Evolutionary conservation across 2,113 vertebrate species (phyloP), one percentile per base, ranked within the genome.

Genomic region (Leptosomus discolor): DNA sequence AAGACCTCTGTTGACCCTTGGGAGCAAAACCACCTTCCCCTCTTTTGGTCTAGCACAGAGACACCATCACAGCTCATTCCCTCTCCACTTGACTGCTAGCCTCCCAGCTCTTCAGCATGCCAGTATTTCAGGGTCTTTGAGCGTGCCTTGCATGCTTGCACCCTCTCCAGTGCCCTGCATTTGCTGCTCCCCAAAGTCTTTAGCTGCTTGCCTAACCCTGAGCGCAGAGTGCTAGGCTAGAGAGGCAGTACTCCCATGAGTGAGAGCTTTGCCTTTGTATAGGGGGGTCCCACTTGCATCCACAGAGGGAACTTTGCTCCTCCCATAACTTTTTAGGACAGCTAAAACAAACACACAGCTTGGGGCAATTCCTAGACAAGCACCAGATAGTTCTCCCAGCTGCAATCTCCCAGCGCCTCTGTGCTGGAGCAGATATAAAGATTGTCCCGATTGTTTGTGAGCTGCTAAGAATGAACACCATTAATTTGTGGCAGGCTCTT

Each of bases 201-300:
- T 23, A 41, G 43, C 48, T 76, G 32, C 57, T 48, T 24, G 23
- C 30, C 36, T 43, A 23, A 15, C 15, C 48, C 63, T 12, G 68
- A 41, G 53, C 36, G 61, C 57, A 36, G 26, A 7, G 43, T 6
- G 22, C 29, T 78, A 65, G 37, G 58, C 36, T 12, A 27, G 37
- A n/a, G 45, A n/a, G 36, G 34, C 1, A 0, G 8, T 4, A 7
- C 17, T 45, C 16, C 54, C 36, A 2, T 0, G 5, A 22, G 7
- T 2, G 2, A 18, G 15, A 61, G 50, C 46, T 58, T 43, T 48
- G 41, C 41, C 27, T 90, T 43, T 19, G 54, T 4, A 3, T 8
- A 0, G 3, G 5, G 48, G 9, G 12, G 20, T 12, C 17, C 12
- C 18, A 24, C 13, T 21, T 2, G 1, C 57, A 68, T 3, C 48